Evolutionary conservation across 2,113 vertebrate species (phyloP), one percentile per base, ranked within the genome.

Genomic region (Oncorhynchus tshawytscha): DNA sequence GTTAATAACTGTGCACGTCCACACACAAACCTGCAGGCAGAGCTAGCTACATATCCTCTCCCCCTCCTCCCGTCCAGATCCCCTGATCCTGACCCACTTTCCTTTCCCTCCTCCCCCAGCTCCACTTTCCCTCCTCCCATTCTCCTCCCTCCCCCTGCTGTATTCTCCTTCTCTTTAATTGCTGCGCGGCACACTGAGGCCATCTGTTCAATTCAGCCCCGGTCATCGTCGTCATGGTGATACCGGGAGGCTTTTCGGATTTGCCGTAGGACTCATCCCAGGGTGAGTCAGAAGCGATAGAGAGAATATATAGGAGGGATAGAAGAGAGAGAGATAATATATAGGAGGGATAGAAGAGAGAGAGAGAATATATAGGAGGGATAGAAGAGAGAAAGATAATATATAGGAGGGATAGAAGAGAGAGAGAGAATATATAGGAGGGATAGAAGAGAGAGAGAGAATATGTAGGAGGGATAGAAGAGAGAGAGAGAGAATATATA

Each of bases 241-340:
- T 88, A 88, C 88, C 82, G 89, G 86, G 90, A 93, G 92, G 93
- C 93, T 93, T 93, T 93, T 91, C 86, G 90, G 93, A 93, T 94
- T 93, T 92, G 85, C 80, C 18, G 75, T 60, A 45, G 49, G 79
- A 88, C 83, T 90, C 90, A 91, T 88, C 88, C 39, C 8, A 11
- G 9, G 39, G 9, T 39, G 39, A 39, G 39, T 45, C 39, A 45
- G 9, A 9, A 45, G 39, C 6, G 34, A 31, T 31, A 29, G 29
- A 27, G 25, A 27, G 25, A 27, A 27, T 27, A 31, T 4, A 39
- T 39, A 39, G 39, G 7, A 39, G 39, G 7, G 8, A 39, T 39
- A 39, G 34, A 8, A 39, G 34, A 39, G 6, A 39, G 7, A 39
- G 7, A 39, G 7, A 39, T 6, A 34, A 34, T 6, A 7, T 1